These are phyloP conservation scores for Machimus rusticus DNA, from an alignment of 2,888 invertebrate genomes.

Conservation along the genomic window DNA sequence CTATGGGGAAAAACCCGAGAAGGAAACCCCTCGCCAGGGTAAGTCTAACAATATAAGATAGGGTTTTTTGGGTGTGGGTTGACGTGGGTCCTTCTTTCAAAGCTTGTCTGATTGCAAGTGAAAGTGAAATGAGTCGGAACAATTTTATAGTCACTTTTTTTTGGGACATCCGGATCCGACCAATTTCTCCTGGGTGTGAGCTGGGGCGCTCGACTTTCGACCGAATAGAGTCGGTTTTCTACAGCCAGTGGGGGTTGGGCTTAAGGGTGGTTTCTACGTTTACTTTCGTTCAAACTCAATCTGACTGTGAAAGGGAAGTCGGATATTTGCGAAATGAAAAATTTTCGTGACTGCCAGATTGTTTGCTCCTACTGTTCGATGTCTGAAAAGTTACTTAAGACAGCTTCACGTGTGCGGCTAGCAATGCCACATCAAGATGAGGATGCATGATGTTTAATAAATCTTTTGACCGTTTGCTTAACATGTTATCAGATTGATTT, in stretches of 20 bases:
- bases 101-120: neutral
- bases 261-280: neutral
- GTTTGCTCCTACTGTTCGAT: neutral
- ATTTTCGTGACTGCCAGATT: neutral
- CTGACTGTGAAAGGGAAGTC: neutral
- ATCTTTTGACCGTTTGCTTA: neutral
- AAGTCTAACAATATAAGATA: neutral
- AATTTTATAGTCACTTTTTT: constrained; percentile 6
- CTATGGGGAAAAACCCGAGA: neutral
- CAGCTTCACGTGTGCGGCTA: neutral
- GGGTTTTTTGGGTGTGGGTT: neutral
- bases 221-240: neutral
- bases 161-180: neutral
- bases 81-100: neutral
- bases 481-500: neutral
- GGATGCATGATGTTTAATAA: neutral
- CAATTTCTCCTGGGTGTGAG: neutral
- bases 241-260: neutral
- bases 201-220: neutral
- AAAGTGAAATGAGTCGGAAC: constrained; percentile 25
- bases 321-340: neutral
- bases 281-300: neutral
- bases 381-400: neutral
- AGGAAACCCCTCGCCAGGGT: constrained; percentile 40
- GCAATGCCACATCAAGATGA: neutral